These are phyloP conservation scores for Lasioglossum marginatum DNA, from an alignment of 2,888 invertebrate species.

Conservation along the genomic window DNA sequence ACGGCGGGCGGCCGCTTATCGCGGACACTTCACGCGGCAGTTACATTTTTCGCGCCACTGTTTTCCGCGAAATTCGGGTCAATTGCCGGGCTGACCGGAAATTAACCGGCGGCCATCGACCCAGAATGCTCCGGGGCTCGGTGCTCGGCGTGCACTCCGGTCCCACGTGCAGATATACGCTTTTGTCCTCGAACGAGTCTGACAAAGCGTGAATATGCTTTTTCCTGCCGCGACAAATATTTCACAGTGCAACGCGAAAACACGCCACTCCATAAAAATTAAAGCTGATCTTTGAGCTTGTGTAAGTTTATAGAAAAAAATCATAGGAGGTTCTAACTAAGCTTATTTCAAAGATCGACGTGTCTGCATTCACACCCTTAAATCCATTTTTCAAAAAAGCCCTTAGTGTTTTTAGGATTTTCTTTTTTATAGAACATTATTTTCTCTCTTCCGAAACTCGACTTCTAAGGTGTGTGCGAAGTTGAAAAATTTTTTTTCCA, in stretches of 20 bases:
- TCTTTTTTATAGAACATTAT: background rate
- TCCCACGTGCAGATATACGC: background rate
- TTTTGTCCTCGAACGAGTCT: background rate
- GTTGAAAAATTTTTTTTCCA: too few relatives aligned
- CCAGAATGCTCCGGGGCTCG: background rate
- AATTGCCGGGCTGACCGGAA: conserved; percentile 5
- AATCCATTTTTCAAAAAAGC: background rate
- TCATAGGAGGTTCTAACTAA: background rate
- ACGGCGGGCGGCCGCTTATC: conserved; percentile 30
- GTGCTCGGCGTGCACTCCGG: background rate
- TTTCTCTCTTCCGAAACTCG: too few relatives aligned
- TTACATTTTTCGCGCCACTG: conserved; percentile 21
- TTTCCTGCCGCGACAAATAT: background rate
- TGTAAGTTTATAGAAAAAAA: background rate
- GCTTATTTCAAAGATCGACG: background rate
- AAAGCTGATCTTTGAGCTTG: background rate
- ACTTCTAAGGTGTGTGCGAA: too few relatives aligned
- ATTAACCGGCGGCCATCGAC: conserved; percentile 17
- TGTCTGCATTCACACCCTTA: background rate
- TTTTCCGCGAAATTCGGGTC: conserved; percentile 16
- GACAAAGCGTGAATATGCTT: background rate
- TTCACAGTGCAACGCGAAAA: background rate
- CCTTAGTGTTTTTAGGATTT: background rate
- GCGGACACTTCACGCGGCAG: conserved; percentile 18
- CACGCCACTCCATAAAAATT: background rate